Percentiles rank a stretch among this genome's conserved stretches.
These are phyloP conservation scores for Uropsilus gracilis DNA, from an alignment of 2,113 vertebrate species.

Conservation along the genomic window DNA sequence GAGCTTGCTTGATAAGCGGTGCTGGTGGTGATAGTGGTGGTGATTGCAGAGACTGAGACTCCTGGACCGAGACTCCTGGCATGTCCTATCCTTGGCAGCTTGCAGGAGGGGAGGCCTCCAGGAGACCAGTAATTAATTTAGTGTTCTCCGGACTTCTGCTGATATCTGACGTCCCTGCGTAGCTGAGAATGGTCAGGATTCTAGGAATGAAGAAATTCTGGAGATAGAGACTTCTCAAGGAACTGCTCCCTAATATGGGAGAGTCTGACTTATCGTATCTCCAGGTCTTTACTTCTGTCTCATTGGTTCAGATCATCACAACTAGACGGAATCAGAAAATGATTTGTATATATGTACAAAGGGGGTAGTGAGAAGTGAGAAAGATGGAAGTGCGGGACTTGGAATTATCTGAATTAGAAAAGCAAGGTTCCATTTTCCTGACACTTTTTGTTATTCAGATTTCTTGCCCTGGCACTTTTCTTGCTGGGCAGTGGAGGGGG, in stretches of 20 bases:
- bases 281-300: background rate
- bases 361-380: background rate
- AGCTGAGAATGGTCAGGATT: background rate
- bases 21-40: no score
- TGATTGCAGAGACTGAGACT: background rate
- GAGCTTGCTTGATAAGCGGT: background rate
- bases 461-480: slow-evolving; percentile 35
- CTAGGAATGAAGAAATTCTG: background rate
- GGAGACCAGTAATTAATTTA: background rate
- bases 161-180: background rate
- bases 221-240: background rate
- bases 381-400: background rate
- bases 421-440: background rate
- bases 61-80: background rate
- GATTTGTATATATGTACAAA: background rate
- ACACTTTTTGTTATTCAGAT: slow-evolving; percentile 26
- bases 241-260: background rate
- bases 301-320: background rate
- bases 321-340: background rate
- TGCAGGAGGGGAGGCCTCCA: background rate
- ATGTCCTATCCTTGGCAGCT: background rate
- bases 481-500: background rate
- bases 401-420: background rate
- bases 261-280: background rate
- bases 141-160: background rate